Percentiles rank a stretch among this genome's conserved stretches.
These are phyloP conservation scores for Drosophila kambysellisi DNA, from an alignment of 2,888 invertebrate genomes.

Conservation along the genomic window DNA sequence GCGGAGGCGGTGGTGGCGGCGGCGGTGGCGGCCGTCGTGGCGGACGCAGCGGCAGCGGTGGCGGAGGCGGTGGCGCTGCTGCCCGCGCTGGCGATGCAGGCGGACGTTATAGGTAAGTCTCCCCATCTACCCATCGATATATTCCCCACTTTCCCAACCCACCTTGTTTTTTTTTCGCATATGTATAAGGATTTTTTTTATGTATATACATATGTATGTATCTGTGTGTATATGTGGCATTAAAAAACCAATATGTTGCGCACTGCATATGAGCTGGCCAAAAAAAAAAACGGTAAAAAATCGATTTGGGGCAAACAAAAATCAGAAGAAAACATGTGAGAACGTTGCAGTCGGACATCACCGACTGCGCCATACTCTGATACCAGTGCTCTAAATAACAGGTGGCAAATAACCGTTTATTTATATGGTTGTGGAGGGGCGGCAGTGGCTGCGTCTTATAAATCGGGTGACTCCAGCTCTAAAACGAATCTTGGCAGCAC, in stretches of 20 bases:
- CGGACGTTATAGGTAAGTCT: constrained; percentile 83
- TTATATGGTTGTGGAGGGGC: not conserved
- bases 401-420: not conserved
- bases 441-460: not conserved
- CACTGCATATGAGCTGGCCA: constrained; percentile 43
- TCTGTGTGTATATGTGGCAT: constrained; percentile 34
- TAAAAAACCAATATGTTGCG: constrained; percentile 20
- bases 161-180: constrained; percentile 15
- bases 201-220: constrained; percentile 14
- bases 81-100: constrained; percentile 79
- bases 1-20: constrained; percentile 86
- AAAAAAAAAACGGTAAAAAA: constrained; percentile 57
- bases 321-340: constrained; percentile 4
- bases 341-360: constrained; percentile 1
- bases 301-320: constrained; percentile 61
- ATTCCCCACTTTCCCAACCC: not conserved
- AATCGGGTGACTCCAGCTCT: not conserved
- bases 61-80: constrained; percentile 75
- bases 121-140: constrained; percentile 1
- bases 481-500: not conserved
- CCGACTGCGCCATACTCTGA: not conserved
- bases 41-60: constrained; percentile 85
- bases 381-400: not conserved
- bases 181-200: constrained; percentile 16
- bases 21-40: constrained; percentile 87